Conservation (phyloP, 2,113 vertebrate species). For the Lepidothrix coronata region DNA sequence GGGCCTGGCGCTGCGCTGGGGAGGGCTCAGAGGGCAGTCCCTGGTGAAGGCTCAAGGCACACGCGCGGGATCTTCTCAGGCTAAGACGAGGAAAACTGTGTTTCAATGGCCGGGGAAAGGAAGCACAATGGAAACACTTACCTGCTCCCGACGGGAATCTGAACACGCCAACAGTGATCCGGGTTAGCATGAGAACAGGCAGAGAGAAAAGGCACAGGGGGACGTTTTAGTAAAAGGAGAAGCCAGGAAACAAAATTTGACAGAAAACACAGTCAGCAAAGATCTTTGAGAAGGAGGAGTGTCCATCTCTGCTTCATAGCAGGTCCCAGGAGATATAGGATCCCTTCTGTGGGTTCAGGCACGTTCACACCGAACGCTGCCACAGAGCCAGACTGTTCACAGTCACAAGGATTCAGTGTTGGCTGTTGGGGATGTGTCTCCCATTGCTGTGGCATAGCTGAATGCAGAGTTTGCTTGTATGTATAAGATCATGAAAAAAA, state of each 20-base stretch:
- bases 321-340: not conserved
- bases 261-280: not conserved
- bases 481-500: not conserved
- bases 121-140: slow-evolving; percentile 7
- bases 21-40: slow-evolving; percentile 70
- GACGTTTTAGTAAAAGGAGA: not conserved
- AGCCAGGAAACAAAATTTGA: not conserved
- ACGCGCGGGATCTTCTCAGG: slow-evolving; percentile 72
- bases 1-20: slow-evolving; percentile 35
- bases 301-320: not conserved
- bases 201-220: not conserved
- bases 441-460: not conserved
- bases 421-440: not conserved
- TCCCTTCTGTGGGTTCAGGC: not conserved
- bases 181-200: not conserved
- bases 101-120: slow-evolving; percentile 55
- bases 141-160: not conserved
- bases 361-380: not conserved
- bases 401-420: not conserved
- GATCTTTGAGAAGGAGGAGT: not conserved
- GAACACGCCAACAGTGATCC: not conserved
- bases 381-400: not conserved
- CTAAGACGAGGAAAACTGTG: slow-evolving; percentile 77
- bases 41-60: slow-evolving; percentile 71
- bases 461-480: not conserved